Percentiles rank a stretch among this genome's conserved stretches.
phyloP scores from a whole-genome alignment of 2,113 vertebrate species.

The Poecilia latipinna region DNA sequence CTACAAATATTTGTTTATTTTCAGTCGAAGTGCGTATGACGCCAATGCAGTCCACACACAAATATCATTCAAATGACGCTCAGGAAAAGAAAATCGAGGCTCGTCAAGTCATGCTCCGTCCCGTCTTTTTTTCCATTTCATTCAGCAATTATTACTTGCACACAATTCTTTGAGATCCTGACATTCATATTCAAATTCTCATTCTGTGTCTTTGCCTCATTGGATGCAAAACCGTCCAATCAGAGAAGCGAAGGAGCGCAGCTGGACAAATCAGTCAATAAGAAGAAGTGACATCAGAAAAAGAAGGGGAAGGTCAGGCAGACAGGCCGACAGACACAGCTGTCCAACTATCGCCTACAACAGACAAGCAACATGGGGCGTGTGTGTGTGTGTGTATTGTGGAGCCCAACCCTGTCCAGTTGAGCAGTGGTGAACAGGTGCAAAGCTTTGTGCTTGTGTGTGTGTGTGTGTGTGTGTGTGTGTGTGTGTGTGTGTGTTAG shows the following conservation, averaged over 20 bases:
- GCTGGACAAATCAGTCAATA: slow-evolving; percentile 61
- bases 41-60: not conserved
- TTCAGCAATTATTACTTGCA: slow-evolving; percentile 7
- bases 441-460: slow-evolving; percentile 65
- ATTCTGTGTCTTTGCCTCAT: slow-evolving; percentile 20
- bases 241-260: slow-evolving; percentile 26
- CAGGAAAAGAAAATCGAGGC: not conserved
- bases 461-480: too few relatives aligned
- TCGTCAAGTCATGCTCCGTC: too few relatives aligned
- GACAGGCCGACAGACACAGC: slow-evolving; percentile 60
- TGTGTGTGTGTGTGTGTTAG: not conserved
- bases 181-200: slow-evolving; percentile 61
- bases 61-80: not conserved
- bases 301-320: slow-evolving; percentile 45
- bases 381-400: slow-evolving; percentile 25
- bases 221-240: slow-evolving; percentile 50
- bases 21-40: not conserved
- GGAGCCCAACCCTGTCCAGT: slow-evolving; percentile 60
- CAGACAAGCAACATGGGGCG: slow-evolving; percentile 50
- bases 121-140: not conserved
- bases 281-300: slow-evolving; percentile 56
- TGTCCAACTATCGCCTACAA: slow-evolving; percentile 69
- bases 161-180: slow-evolving; percentile 11
- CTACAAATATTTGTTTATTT: not conserved
- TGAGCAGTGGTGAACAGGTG: slow-evolving; percentile 79